Conservation (phyloP, 2,113 vertebrate genomes). For the Neomonachus schauinslandi region DNA sequence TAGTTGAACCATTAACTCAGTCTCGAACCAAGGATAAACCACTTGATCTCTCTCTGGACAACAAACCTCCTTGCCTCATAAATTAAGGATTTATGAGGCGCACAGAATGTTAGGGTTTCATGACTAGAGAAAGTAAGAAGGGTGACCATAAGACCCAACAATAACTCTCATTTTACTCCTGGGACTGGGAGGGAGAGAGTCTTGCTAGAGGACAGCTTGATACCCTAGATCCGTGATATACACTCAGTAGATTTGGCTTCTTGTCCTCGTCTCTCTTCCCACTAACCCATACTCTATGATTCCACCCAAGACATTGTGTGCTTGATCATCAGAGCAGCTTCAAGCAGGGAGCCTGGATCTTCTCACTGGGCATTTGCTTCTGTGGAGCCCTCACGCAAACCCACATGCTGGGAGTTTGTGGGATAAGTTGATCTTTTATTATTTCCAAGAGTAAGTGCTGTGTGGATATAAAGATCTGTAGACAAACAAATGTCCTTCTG, state of each 20-base stretch:
- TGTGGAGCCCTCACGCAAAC: neutral
- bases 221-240: neutral
- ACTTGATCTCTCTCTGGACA: neutral
- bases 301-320: neutral
- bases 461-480: neutral
- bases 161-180: neutral
- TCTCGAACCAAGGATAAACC: conserved; percentile 17
- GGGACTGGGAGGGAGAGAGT: neutral
- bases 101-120: neutral
- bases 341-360: neutral
- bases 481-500: neutral
- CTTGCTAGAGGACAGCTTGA: neutral
- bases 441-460: neutral
- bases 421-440: neutral
- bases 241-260: neutral
- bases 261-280: neutral
- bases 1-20: neutral
- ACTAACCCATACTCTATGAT: neutral
- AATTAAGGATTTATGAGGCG: conserved; percentile 25
- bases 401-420: neutral
- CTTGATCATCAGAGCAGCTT: neutral
- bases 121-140: neutral
- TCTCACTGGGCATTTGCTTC: neutral
- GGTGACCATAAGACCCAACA: neutral
- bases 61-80: neutral